Conservation (phyloP, 1,140 invertebrate species). For the Neotoxoptera formosana region DNA sequence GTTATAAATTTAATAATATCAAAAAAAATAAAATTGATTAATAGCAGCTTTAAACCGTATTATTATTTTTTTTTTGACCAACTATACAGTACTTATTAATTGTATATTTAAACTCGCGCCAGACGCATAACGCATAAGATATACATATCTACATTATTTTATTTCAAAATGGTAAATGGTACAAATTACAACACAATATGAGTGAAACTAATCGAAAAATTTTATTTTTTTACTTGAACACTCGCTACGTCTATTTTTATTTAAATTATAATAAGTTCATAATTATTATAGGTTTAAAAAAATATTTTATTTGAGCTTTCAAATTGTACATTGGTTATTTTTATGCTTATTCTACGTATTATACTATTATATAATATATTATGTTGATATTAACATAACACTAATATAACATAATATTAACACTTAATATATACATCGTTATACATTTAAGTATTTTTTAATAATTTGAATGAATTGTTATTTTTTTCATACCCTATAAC, state of each 20-base stretch:
- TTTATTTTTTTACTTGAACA: background rate
- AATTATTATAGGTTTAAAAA: background rate
- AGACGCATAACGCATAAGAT: background rate
- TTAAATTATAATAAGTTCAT: background rate
- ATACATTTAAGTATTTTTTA: background rate
- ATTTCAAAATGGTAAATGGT: background rate
- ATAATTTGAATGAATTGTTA: background rate
- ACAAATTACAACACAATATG: background rate
- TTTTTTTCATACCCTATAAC: background rate
- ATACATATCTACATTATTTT: background rate
- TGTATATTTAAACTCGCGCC: background rate
- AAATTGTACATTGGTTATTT: background rate
- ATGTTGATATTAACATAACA: background rate
- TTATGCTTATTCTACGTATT: background rate
- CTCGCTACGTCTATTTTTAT: background rate
- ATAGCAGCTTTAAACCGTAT: background rate
- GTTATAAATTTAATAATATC: background rate
- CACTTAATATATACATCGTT: background rate
- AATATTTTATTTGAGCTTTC: background rate
- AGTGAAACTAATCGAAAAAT: background rate
- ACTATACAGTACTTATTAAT: background rate
- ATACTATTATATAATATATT: background rate
- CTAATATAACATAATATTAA: background rate
- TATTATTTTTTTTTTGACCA: background rate
- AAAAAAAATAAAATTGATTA: background rate